These are phyloP conservation scores for Cyprinodon variegatus DNA, from an alignment of 2,113 vertebrate species.

Conservation along the genomic window DNA sequence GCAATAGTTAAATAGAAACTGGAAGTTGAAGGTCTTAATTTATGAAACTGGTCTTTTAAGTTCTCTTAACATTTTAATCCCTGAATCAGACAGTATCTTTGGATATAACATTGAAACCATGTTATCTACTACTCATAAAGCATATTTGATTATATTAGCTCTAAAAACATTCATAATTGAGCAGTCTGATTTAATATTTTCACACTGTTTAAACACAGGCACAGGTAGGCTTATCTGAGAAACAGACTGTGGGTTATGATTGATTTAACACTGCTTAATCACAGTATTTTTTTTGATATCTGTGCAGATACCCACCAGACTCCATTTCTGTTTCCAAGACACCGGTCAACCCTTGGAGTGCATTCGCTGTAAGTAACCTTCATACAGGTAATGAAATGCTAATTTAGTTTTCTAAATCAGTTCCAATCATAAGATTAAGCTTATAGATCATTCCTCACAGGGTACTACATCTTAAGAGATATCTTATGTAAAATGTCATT, in stretches of 20 bases:
- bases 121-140: too few relatives aligned
- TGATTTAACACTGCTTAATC: not conserved
- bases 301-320: constrained; percentile 19
- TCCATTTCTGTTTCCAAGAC: constrained; percentile 1
- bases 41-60: too few relatives aligned
- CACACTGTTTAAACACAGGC: too few relatives aligned
- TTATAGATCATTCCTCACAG: not conserved
- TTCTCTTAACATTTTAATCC: too few relatives aligned
- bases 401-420: not conserved
- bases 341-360: not conserved
- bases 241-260: not conserved
- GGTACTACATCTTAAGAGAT: too few relatives aligned
- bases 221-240: not conserved
- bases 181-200: not conserved
- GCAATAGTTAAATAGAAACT: too few relatives aligned
- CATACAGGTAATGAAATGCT: not conserved
- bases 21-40: too few relatives aligned
- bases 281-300: constrained; percentile 12
- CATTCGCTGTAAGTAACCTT: constrained; percentile 45
- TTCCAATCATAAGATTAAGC: not conserved
- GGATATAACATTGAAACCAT: too few relatives aligned
- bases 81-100: too few relatives aligned
- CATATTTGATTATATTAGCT: too few relatives aligned
- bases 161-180: too few relatives aligned
- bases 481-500: too few relatives aligned